Evolutionary conservation across 2,888 invertebrate genomes (phyloP).

Genomic region (Fragum fragum): DNA sequence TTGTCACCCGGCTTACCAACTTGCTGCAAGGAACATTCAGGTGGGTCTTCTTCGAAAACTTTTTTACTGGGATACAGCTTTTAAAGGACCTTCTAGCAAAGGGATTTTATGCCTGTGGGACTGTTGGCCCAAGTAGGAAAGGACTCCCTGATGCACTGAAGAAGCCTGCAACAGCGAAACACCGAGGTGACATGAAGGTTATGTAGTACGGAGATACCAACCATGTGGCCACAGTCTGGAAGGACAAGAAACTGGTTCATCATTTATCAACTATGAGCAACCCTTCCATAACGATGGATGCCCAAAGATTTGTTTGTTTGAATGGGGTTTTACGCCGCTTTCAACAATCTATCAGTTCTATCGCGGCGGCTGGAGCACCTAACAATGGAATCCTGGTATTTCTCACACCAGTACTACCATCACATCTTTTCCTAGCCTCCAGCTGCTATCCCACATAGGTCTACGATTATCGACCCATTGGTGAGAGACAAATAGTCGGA

Average conservation of each 20-base stretch:
- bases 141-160: slow-evolving; percentile 46
- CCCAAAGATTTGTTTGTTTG: too few species aligned
- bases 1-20: slow-evolving; percentile 24
- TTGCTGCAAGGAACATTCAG: too few species aligned
- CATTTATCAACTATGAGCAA: slow-evolving; percentile 30
- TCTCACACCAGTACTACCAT: too few species aligned
- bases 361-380: too few species aligned
- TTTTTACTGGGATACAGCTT: slow-evolving; percentile 38
- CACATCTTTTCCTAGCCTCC: too few species aligned
- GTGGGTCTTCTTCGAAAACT: slow-evolving; percentile 19
- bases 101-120: slow-evolving; percentile 53
- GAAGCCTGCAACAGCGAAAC: slow-evolving; percentile 37
- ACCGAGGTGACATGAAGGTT: slow-evolving; percentile 26
- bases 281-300: not conserved
- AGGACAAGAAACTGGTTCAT: slow-evolving; percentile 10
- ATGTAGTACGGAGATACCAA: slow-evolving; percentile 18
- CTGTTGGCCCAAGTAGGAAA: slow-evolving; percentile 30
- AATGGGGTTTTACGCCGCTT: too few species aligned
- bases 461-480: too few species aligned
- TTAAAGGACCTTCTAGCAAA: not conserved
- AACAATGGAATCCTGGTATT: too few species aligned
- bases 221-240: slow-evolving; percentile 37
- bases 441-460: too few species aligned
- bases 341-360: too few species aligned
- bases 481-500: too few species aligned